Evolutionary conservation across 2,888 invertebrate species (phyloP), one percentile per base, ranked within the genome.

Genomic region (Chrysolina americana): DNA sequence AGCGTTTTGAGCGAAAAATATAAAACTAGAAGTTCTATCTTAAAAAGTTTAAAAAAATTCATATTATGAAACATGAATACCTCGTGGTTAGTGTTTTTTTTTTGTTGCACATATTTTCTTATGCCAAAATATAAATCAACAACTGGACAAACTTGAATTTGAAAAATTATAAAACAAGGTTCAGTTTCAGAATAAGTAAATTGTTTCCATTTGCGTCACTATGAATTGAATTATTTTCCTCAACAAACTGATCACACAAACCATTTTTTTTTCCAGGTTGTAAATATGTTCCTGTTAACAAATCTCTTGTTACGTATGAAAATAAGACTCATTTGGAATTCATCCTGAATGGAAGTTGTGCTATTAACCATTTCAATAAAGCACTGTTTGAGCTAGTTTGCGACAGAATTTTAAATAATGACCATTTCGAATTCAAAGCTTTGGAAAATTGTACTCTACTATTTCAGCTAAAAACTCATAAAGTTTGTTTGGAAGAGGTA

Each of bases 271-370:
- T 68, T 68, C 19, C 5, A 68, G 68, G 19, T 53, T 68, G 68
- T 41, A 53, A 19, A 3, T 68, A 68, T 53, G 53, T 68, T 68
- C 19, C 68, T 13, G 50, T 68, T 8, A 41, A 53, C n/a, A 68
- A 68, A 68, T 19, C 53, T 0, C 50, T 53, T 53, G 41, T 41
- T 1, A 53, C 9, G 0, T 41, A 68, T 41, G 68, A 21, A 41
- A 53, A 68, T 68, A 44, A 53, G 19, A 53, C 68, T 11, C 41
- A 68, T 53, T 68, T 68, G 23, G 53, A 68, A 68, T 50, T 68
- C 28, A 53, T 0, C 13, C 10, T 68, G 53, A 41, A 68, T 44
- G 10, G 13, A 53, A 36, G 41, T 10, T 68, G 68, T 19, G 36
- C 2, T 41, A 15, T 23, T 9, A 21, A 68, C 13, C 17, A 68